A percentile compares a stretch with the other conserved stretches of the same genome.
Evolutionary conservation across 2,888 invertebrate genomes (phyloP).

Genomic region (Ectobius pallidus): DNA sequence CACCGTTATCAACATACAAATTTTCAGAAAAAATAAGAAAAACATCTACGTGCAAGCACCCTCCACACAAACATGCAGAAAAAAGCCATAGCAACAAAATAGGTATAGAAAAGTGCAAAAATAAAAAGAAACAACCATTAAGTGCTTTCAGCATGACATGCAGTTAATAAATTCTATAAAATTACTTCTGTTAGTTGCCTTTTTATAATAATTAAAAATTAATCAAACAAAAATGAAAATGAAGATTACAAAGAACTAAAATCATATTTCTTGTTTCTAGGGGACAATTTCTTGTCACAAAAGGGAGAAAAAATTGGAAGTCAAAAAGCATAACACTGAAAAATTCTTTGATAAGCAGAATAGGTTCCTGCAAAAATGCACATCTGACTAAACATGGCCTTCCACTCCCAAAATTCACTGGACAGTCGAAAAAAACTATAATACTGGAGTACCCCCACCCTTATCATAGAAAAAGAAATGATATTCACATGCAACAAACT

Average conservation of each 20-base stretch:
- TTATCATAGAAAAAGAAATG: slow-evolving; percentile 27
- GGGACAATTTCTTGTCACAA: slow-evolving; percentile 2
- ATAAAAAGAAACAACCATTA: too few species aligned
- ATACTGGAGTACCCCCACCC: slow-evolving; percentile 24
- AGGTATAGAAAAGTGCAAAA: too few species aligned
- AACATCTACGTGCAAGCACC: neutral
- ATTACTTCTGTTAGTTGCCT: too few species aligned
- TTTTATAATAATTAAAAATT: too few species aligned
- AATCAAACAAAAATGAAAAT: too few species aligned
- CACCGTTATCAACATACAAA: too few species aligned
- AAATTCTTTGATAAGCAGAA: slow-evolving; percentile 41
- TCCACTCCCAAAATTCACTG: slow-evolving; percentile 24
- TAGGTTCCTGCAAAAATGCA: slow-evolving; percentile 54
- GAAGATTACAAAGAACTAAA: neutral
- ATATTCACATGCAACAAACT: slow-evolving; percentile 39
- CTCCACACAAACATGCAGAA: neutral
- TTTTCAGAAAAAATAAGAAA: neutral
- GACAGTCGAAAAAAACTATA: slow-evolving; percentile 1
- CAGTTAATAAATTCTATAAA: slow-evolving; percentile 7
- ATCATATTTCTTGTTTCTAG: neutral
- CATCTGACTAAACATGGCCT: slow-evolving; percentile 21
- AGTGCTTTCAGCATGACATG: too few species aligned
- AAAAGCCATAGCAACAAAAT: neutral
- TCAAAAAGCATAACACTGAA: slow-evolving; percentile 33
- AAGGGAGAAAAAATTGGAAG: neutral